phyloP scores from a whole-genome alignment of 2,888 invertebrate genomes.

The Drosophila pullipes region DNA sequence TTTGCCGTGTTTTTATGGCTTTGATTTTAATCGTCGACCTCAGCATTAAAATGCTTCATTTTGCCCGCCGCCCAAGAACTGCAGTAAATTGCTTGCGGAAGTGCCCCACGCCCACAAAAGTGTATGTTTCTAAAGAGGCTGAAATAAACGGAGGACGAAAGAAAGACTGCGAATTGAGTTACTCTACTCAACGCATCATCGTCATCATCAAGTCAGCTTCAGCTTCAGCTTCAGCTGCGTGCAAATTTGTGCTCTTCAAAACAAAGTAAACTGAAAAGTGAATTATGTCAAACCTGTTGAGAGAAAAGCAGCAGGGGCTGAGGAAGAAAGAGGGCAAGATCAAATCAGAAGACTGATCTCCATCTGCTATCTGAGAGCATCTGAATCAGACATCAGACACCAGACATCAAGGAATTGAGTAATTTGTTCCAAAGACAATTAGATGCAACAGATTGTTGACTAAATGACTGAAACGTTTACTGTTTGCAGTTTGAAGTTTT shows the following conservation, averaged over 20 bases:
- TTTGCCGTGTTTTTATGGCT: slow-evolving; percentile 46
- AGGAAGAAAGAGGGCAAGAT: background rate
- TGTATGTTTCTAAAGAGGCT: slow-evolving; percentile 36
- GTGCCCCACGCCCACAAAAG: slow-evolving; percentile 76
- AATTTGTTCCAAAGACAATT: slow-evolving; percentile 76
- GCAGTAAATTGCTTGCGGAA: slow-evolving; percentile 76
- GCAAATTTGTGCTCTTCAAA: slow-evolving; percentile 75
- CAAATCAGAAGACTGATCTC: slow-evolving; percentile 31
- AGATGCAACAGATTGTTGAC: slow-evolving; percentile 81
- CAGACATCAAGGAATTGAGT: slow-evolving; percentile 67
- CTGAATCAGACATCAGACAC: slow-evolving; percentile 4
- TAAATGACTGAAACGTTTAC: slow-evolving; percentile 74
- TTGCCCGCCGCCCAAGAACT: slow-evolving; percentile 61
- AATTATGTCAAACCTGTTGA: slow-evolving; percentile 78
- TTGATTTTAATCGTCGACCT: slow-evolving; percentile 77
- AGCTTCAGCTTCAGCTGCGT: slow-evolving; percentile 60
- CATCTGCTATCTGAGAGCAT: slow-evolving; percentile 34
- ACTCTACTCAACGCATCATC: slow-evolving; percentile 31
- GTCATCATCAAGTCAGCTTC: slow-evolving; percentile 44
- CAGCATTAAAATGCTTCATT: slow-evolving; percentile 80
- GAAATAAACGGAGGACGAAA: background rate
- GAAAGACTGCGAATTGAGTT: slow-evolving; percentile 1
- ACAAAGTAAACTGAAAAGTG: slow-evolving; percentile 72
- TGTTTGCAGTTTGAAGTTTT: slow-evolving; percentile 5
- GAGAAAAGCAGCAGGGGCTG: slow-evolving; percentile 5